Percentiles rank a stretch among this genome's conserved stretches.
phyloP scores from a whole-genome alignment of 2,888 invertebrate genomes.

The Sclerodermus sp. region DNA sequence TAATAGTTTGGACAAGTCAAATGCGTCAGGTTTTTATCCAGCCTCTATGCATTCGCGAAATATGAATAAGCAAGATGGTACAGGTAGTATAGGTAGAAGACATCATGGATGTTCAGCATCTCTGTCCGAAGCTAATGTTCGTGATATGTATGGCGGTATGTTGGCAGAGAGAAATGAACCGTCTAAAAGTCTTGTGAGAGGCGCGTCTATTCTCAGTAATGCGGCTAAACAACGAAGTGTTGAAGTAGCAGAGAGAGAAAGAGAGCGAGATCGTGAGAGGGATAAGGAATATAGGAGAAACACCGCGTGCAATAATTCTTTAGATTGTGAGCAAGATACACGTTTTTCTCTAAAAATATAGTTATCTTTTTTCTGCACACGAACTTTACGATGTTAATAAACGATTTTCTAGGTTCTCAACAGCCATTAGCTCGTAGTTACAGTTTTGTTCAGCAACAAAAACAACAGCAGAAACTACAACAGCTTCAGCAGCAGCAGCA shows the following conservation, averaged over 20 bases:
- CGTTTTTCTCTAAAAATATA: too few relatives aligned
- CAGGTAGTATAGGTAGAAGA: slow-evolving; percentile 45
- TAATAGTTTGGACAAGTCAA: slow-evolving; percentile 53
- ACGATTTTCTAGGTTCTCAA: slow-evolving; percentile 42
- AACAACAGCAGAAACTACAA: slow-evolving; percentile 55
- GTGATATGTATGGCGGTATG: slow-evolving; percentile 45
- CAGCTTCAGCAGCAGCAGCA: slow-evolving; percentile 37
- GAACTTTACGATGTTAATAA: background rate
- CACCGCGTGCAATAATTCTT: slow-evolving; percentile 55
- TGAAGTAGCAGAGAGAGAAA: slow-evolving; percentile 59
- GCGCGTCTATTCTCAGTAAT: slow-evolving; percentile 38
- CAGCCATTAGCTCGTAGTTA: slow-evolving; percentile 63
- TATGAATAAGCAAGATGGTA: slow-evolving; percentile 41
- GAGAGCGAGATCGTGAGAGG: slow-evolving; percentile 50
- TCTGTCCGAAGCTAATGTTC: slow-evolving; percentile 49
- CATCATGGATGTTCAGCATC: slow-evolving; percentile 50
- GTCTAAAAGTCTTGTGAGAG: slow-evolving; percentile 54
- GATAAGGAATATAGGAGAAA: slow-evolving; percentile 53
- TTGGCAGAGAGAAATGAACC: slow-evolving; percentile 44
- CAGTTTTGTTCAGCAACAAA: slow-evolving; percentile 59
- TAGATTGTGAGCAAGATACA: slow-evolving; percentile 38
- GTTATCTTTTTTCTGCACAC: too few relatives aligned
- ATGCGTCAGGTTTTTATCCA: slow-evolving; percentile 44
- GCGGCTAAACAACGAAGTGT: slow-evolving; percentile 60
- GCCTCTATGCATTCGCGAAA: slow-evolving; percentile 44